Conservation (phyloP, 2,797 vertebrate genomes). For the Parambassis ranga region DNA sequence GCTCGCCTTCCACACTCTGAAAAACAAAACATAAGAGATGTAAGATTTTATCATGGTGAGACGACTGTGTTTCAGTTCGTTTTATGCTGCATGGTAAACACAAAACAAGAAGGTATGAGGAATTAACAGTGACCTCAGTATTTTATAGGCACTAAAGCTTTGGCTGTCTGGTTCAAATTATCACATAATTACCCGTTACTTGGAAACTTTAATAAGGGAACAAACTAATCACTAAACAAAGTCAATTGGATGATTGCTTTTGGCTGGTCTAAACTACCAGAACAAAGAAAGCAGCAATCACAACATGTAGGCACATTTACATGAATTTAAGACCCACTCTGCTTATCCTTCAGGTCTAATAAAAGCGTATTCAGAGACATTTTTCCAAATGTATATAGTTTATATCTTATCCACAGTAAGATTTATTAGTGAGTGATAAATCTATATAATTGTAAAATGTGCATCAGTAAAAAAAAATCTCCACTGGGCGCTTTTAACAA, state of each 20-base stretch:
- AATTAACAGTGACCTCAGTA: constrained; percentile 4
- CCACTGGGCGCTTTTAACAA: no score
- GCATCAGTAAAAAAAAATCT: no score
- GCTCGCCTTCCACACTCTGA: constrained; percentile 97
- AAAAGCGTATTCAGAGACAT: no score
- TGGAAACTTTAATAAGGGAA: constrained; percentile 26
- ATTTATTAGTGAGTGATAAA: no score
- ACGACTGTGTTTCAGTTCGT: no score
- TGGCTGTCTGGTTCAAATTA: background rate
- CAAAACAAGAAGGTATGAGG: background rate
- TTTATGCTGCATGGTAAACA: no score
- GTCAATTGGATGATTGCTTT: constrained; percentile 20
- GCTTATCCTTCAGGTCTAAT: background rate
- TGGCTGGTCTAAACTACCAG: background rate
- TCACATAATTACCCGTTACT: constrained; percentile 18
- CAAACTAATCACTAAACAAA: constrained; percentile 20
- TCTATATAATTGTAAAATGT: no score
- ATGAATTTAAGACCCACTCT: background rate
- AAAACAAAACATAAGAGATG: background rate
- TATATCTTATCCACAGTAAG: no score
- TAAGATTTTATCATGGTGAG: constrained; percentile 12
- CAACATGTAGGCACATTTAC: background rate
- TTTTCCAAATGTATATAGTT: no score
- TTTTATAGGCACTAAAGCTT: constrained; percentile 8
- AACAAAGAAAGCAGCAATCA: background rate